Conservation (phyloP, 2,797 vertebrate species). For the Sus cebifrons region DNA sequence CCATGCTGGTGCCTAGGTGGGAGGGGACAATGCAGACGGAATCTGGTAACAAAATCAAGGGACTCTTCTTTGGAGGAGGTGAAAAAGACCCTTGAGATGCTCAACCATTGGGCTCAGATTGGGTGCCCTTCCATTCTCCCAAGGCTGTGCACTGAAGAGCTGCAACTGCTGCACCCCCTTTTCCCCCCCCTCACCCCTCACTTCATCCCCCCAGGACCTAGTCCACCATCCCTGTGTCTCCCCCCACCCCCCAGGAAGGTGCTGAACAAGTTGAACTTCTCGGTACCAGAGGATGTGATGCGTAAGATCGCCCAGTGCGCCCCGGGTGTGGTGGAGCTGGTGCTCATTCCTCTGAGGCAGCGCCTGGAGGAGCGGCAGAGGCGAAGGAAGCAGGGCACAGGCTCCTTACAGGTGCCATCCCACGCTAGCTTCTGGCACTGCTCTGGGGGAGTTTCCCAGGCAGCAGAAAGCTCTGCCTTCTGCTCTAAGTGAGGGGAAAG, state of each 20-base stretch:
- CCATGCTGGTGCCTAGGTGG: background rate
- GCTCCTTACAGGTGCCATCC: slow-evolving; percentile 84
- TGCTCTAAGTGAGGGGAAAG: background rate
- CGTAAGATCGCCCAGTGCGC: slow-evolving; percentile 86
- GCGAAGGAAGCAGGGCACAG: slow-evolving; percentile 36
- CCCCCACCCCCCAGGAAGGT: slow-evolving; percentile 87
- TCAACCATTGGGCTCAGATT: background rate
- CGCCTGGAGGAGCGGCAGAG: slow-evolving; percentile 88
- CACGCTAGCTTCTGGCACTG: background rate
- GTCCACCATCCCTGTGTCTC: background rate
- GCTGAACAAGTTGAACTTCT: slow-evolving; percentile 89
- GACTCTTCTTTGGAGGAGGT: background rate
- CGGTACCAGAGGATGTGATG: slow-evolving; percentile 85
- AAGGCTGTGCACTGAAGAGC: background rate
- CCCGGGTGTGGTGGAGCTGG: slow-evolving; percentile 89
- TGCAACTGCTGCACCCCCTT: too few relatives aligned
- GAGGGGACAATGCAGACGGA: background rate
- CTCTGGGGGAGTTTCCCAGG: background rate
- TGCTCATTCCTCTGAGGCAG: slow-evolving; percentile 88
- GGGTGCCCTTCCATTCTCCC: background rate
- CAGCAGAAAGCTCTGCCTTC: background rate
- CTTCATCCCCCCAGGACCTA: background rate
- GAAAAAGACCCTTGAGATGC: background rate
- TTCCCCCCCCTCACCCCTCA: background rate
- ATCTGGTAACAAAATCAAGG: slow-evolving; percentile 59